Evolutionary conservation across 2,113 vertebrate species (phyloP), one percentile per base, ranked within the genome.

Genomic region (Apeltes quadracus): DNA sequence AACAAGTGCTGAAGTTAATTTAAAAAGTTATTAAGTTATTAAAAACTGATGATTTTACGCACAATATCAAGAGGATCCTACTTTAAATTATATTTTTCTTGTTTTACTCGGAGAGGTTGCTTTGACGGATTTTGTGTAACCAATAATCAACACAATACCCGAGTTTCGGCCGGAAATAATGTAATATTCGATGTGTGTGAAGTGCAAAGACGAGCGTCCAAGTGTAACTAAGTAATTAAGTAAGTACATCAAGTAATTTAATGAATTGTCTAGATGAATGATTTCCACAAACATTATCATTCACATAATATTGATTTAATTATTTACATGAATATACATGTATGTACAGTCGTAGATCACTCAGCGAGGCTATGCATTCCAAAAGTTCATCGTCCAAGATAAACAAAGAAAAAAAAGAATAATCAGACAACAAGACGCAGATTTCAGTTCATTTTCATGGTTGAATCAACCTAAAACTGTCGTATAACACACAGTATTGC

Each of bases 301-400:
- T 83, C 64, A 78, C 83, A 83, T 84, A 75, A 78, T 79, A 74
- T 76, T 86, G 23, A 81, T 93, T 93, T 92, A 91, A 91, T 93
- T 93, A 90, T 94, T 76, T 94, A 93, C 93, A 94, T 74, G 77
- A 85, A 89, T 92, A 91, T 93, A 92, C 92, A 93, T 73, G 72
- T 90, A 85, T 93, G 69, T 93, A 93, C 91, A 93, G 62, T 80
- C 74, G 70, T 72, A 83, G 87, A 83, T 88, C 81, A 88, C 85
- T 91, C 84, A 87, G 36, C 36, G 76, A 91, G 88, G 86, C 86
- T 85, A 89, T 89, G 87, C 90, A 91, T 93, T 93, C 90, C 90
- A 88, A 68, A 83, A 88, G 43, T 81, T 91, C 85, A 92, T 55
- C 72, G 66, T 88, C 70, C 80, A 86, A 90, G 83, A 84, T 34